Conservation (phyloP, 2,888 invertebrate genomes). For the Pinctada fucata region DNA sequence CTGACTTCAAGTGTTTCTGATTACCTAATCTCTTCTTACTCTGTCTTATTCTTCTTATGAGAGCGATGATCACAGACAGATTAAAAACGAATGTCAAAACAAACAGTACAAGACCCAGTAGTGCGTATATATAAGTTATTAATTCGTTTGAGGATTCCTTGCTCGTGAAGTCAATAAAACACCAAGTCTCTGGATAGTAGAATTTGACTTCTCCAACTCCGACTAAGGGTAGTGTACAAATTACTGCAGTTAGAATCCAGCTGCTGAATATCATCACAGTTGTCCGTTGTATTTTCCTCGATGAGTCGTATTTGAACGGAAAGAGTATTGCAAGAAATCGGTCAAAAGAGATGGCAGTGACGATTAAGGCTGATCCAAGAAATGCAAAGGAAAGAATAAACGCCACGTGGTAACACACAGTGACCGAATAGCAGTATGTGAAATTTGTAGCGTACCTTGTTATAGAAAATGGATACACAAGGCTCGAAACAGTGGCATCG, state of each 20-base stretch:
- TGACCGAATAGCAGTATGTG: slow-evolving; percentile 8
- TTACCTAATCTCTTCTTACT: too few relatives aligned
- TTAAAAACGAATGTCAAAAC: neutral
- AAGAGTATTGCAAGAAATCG: slow-evolving; percentile 8
- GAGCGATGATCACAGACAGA: neutral
- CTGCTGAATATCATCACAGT: neutral
- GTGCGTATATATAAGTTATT: slow-evolving; percentile 15
- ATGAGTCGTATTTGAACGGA: slow-evolving; percentile 1
- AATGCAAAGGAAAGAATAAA: slow-evolving; percentile 17
- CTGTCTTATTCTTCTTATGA: neutral
- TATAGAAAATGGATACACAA: slow-evolving; percentile 16
- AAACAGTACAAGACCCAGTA: slow-evolving; percentile 7
- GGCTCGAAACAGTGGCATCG: neutral
- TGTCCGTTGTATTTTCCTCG: neutral
- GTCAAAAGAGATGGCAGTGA: slow-evolving; percentile 18
- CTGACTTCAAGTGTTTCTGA: neutral
- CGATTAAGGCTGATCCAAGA: slow-evolving; percentile 18
- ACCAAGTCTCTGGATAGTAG: slow-evolving; percentile 24
- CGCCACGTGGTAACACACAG: slow-evolving; percentile 3
- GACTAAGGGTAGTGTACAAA: slow-evolving; percentile 11
- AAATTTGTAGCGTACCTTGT: slow-evolving; percentile 17
- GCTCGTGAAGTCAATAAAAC: slow-evolving; percentile 18
- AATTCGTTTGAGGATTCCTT: neutral
- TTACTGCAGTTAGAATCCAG: slow-evolving; percentile 15
- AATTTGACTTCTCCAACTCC: neutral